Percentiles rank a stretch among this genome's conserved stretches.
phyloP scores from a whole-genome alignment of 2,113 vertebrate species.

The Arizona elegans region DNA sequence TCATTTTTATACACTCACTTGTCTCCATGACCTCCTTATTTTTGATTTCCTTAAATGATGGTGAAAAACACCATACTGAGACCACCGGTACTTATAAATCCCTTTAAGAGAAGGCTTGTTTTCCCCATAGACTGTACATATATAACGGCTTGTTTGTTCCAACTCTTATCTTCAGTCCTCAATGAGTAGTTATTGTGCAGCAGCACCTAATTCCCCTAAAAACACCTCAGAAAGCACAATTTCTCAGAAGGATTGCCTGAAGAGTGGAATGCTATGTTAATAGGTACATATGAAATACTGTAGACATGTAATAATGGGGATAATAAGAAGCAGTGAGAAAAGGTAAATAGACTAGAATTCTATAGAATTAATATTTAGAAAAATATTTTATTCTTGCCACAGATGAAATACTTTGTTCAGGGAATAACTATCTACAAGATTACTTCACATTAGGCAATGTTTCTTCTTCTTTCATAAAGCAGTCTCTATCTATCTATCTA shows the following conservation, averaged over 20 bases:
- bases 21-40: neutral
- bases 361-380: neutral
- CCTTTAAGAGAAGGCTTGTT: neutral
- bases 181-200: neutral
- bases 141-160: constrained; percentile 12
- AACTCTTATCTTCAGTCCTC: rapidly evolving
- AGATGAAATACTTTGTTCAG: neutral
- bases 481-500: neutral
- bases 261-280: constrained; percentile 26
- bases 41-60: neutral
- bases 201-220: neutral
- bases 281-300: constrained; percentile 18
- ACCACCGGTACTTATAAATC: rapidly evolving
- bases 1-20: neutral
- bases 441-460: neutral
- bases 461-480: neutral
- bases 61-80: neutral
- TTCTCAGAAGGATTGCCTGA: constrained; percentile 30
- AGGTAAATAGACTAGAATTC: neutral
- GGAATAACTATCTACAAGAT: too few relatives aligned
- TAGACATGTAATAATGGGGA: constrained; percentile 14
- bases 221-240: constrained; percentile 17
- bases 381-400: neutral
- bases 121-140: rapidly evolving
- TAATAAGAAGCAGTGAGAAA: constrained; percentile 39